These are phyloP conservation scores for Gallinago nigripennis DNA, from an alignment of 2,797 vertebrate species.

Conservation along the genomic window DNA sequence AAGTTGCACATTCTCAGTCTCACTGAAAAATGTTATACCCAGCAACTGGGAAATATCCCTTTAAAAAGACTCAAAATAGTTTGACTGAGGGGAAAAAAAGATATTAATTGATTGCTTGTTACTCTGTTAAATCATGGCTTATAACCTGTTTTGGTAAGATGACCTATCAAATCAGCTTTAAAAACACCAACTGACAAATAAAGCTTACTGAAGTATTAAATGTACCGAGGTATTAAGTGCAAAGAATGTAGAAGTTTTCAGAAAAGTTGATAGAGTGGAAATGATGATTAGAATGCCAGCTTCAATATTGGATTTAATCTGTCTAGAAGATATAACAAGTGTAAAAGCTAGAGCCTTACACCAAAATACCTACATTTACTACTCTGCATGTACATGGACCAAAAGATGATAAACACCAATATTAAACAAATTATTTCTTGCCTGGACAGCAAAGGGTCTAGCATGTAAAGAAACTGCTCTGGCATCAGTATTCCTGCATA, in stretches of 20 bases:
- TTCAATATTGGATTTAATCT: background rate
- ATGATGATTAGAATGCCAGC: background rate
- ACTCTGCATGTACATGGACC: fast-evolving
- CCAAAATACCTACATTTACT: background rate
- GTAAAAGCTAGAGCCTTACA: background rate
- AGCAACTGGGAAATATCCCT: background rate
- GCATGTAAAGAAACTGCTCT: background rate
- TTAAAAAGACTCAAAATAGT: background rate
- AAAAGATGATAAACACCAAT: background rate
- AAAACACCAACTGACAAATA: background rate
- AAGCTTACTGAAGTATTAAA: background rate
- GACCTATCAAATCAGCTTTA: background rate
- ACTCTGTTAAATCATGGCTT: background rate
- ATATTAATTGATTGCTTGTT: background rate
- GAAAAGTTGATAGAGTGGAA: background rate
- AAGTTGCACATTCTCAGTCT: background rate
- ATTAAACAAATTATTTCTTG: background rate
- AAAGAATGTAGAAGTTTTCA: background rate
- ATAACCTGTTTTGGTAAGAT: background rate
- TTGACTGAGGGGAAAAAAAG: background rate
- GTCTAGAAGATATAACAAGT: background rate
- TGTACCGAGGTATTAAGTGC: background rate
- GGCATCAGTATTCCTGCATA: background rate
- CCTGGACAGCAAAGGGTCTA: background rate
- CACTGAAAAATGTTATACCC: background rate